Percentiles rank a stretch among this genome's conserved stretches.
Evolutionary conservation across 2,797 vertebrate species (phyloP).

Genomic region (Notamacropus eugenii): DNA sequence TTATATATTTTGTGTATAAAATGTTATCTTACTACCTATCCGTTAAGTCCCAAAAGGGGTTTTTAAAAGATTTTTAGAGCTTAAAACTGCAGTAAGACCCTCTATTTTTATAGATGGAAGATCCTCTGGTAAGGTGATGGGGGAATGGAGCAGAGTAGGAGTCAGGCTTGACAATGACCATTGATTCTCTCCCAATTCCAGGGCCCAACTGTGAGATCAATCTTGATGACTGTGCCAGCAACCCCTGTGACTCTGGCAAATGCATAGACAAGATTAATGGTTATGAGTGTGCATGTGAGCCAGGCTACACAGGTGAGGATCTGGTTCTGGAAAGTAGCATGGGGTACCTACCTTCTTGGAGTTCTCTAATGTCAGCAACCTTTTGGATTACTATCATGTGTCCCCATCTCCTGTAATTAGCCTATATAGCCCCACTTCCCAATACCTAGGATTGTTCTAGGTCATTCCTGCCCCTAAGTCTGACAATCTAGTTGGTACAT

Average conservation of each 20-base stretch:
- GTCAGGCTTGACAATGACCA: background rate
- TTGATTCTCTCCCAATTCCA: constrained; percentile 65
- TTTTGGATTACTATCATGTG: background rate
- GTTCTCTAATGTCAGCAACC: fast-evolving
- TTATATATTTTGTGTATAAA: too few relatives aligned
- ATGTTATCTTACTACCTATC: too few relatives aligned
- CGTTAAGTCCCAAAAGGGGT: too few relatives aligned
- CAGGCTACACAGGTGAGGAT: constrained; percentile 93
- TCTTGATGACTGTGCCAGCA: constrained; percentile 95
- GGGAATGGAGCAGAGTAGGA: background rate
- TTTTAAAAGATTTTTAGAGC: background rate
- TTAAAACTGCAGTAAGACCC: background rate
- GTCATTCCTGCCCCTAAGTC: background rate
- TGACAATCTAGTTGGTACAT: background rate
- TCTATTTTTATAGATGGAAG: background rate
- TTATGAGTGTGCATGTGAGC: constrained; percentile 94
- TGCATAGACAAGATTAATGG: constrained; percentile 97
- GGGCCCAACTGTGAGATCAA: constrained; percentile 96
- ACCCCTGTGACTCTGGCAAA: constrained; percentile 93
- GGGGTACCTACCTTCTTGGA: background rate
- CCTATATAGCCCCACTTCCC: background rate
- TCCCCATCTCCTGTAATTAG: background rate
- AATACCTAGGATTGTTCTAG: background rate
- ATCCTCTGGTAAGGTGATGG: background rate
- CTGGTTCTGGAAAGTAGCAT: background rate